A percentile compares a stretch with the other conserved stretches of the same genome.
Evolutionary conservation across 2,797 vertebrate genomes (phyloP).

Genomic region (Zalophus californianus): DNA sequence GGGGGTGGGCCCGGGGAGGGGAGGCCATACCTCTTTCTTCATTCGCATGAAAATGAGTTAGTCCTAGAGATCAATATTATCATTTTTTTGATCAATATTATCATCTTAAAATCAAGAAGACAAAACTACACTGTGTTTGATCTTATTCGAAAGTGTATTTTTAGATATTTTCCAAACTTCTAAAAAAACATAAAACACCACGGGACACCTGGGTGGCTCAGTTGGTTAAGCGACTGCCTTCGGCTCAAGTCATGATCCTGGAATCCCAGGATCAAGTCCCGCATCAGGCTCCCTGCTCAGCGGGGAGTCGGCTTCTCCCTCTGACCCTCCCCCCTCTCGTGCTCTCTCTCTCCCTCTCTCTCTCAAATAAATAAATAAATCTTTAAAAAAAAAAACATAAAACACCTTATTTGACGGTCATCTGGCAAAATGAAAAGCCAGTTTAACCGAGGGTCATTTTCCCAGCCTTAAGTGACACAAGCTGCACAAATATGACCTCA

Average conservation of each 20-base stretch:
- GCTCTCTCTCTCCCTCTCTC: no score
- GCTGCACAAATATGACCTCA: neutral
- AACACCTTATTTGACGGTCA: neutral
- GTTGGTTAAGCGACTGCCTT: no score
- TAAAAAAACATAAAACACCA: neutral
- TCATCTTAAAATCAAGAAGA: constrained; percentile 25
- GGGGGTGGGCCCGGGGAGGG: rapidly evolving
- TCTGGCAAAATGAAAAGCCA: neutral
- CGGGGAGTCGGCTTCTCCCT: no score
- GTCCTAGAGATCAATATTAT: neutral
- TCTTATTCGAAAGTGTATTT: neutral
- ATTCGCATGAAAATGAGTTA: neutral
- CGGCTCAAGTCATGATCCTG: no score
- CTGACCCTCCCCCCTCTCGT: no score
- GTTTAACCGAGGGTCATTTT: neutral
- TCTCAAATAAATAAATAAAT: no score
- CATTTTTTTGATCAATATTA: neutral
- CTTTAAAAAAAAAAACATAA: neutral
- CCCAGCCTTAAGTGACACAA: neutral
- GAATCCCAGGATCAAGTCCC: no score
- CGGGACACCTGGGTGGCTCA: no score
- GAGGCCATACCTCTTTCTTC: neutral
- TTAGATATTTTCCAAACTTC: constrained; percentile 29
- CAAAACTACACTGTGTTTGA: neutral
- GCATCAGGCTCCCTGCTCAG: no score